Percentiles rank a stretch among this genome's conserved stretches.
Conservation (phyloP, 64 coral and sea anemone genomes). For the Stichodactyla mertensii region DNA sequence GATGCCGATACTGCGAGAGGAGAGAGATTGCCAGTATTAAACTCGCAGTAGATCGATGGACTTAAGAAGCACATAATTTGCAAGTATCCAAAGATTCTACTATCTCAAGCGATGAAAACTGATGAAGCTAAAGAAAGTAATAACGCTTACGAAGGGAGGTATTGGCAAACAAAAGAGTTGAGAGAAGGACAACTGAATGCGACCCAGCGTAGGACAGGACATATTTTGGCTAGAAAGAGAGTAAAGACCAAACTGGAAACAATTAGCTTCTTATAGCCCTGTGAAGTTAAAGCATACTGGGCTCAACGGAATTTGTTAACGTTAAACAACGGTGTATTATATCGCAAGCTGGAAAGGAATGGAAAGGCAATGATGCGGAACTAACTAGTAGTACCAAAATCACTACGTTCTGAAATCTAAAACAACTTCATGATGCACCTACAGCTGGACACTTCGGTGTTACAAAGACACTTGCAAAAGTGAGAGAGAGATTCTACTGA, state of each 20-base stretch:
- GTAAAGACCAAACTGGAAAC: neutral
- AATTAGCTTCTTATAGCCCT: neutral
- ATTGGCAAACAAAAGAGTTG: neutral
- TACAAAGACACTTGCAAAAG: neutral
- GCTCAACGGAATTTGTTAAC: neutral
- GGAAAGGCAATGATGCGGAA: neutral
- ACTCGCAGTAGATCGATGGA: neutral
- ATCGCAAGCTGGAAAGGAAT: constrained; percentile 38
- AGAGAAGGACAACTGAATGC: neutral
- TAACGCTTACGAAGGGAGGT: neutral
- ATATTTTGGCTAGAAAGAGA: neutral
- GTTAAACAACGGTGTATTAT: constrained; percentile 26
- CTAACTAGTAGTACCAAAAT: constrained; percentile 18
- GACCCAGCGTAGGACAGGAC: neutral
- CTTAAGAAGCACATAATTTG: neutral
- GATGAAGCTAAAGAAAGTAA: neutral
- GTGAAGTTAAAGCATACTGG: constrained; percentile 14
- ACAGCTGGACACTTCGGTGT: neutral
- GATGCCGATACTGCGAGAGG: neutral
- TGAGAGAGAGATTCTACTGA: neutral
- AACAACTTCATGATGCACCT: neutral
- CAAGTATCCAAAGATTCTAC: neutral
- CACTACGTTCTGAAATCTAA: neutral
- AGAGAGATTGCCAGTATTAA: neutral
- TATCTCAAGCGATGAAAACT: neutral